Conservation (phyloP, 2,797 vertebrate genomes). For the Centroberyx gerrardi region DNA sequence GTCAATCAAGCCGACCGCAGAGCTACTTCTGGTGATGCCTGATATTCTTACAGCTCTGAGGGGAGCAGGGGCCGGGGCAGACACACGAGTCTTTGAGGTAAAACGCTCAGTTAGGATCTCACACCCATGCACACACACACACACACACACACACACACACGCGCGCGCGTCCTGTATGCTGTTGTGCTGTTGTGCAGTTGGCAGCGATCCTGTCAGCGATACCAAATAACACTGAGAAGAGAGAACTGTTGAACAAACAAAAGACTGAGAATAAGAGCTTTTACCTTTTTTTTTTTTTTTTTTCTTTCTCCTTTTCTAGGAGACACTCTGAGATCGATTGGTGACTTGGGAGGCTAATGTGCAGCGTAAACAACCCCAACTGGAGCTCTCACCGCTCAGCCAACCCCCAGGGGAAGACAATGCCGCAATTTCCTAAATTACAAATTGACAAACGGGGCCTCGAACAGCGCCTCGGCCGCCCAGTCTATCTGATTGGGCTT, state of each 20-base stretch:
- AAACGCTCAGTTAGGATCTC: constrained; percentile 50
- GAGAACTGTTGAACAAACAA: constrained; percentile 67
- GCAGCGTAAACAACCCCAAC: constrained; percentile 75
- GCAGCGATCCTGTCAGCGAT: constrained; percentile 56
- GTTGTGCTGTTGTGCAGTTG: constrained; percentile 43
- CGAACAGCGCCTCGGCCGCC: constrained; percentile 36
- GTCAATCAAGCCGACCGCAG: constrained; percentile 79
- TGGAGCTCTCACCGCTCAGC: constrained; percentile 50
- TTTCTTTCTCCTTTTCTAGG: constrained; percentile 18
- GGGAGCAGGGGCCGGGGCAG: constrained; percentile 42
- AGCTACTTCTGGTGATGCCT: constrained; percentile 72
- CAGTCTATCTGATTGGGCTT: constrained; percentile 41
- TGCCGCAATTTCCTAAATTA: constrained; percentile 79
- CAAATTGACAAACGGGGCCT: constrained; percentile 77
- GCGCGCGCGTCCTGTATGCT: not conserved
- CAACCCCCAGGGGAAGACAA: constrained; percentile 71
- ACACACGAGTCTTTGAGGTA: constrained; percentile 64
- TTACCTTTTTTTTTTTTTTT: constrained; percentile 26
- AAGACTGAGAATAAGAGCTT: constrained; percentile 55
- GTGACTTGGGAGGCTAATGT: constrained; percentile 64
- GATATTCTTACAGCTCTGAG: constrained; percentile 69
- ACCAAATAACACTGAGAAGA: constrained; percentile 24
- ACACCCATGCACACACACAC: constrained; percentile 29
- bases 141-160: constrained; percentile 21
- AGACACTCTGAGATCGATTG: constrained; percentile 72